These are phyloP conservation scores for Orcinus orca DNA, from an alignment of 2,113 vertebrate genomes.

Conservation along the genomic window DNA sequence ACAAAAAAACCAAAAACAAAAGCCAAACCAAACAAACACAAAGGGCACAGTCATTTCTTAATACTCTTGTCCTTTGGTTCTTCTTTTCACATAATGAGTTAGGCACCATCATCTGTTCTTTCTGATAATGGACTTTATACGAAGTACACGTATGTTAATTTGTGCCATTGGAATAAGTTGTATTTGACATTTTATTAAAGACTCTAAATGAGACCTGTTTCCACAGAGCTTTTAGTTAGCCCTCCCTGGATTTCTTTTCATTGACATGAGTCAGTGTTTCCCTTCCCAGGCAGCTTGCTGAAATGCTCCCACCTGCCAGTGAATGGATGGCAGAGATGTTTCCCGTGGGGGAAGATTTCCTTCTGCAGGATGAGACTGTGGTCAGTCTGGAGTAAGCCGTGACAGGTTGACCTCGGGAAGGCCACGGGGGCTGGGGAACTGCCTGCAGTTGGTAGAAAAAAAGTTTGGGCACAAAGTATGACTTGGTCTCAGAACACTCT, in stretches of 20 bases:
- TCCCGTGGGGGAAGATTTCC: background rate
- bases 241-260: background rate
- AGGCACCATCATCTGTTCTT: background rate
- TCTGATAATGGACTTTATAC: constrained; percentile 4
- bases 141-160: background rate
- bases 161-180: background rate
- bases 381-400: background rate
- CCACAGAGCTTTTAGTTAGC: background rate
- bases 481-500: background rate
- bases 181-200: constrained; percentile 1
- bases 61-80: background rate
- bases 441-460: background rate
- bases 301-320: constrained; percentile 6
- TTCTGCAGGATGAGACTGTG: constrained; percentile 17
- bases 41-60: background rate
- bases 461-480: background rate
- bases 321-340: background rate
- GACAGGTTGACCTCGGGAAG: background rate
- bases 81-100: background rate
- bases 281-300: background rate
- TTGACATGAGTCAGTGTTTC: constrained; percentile 23
- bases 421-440: background rate
- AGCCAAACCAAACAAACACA: background rate
- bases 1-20: background rate
- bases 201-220: background rate